Percentiles rank a stretch among this genome's conserved stretches.
Evolutionary conservation across 2,797 vertebrate species (phyloP).

Genomic region (Rhabdophis nuchalis): DNA sequence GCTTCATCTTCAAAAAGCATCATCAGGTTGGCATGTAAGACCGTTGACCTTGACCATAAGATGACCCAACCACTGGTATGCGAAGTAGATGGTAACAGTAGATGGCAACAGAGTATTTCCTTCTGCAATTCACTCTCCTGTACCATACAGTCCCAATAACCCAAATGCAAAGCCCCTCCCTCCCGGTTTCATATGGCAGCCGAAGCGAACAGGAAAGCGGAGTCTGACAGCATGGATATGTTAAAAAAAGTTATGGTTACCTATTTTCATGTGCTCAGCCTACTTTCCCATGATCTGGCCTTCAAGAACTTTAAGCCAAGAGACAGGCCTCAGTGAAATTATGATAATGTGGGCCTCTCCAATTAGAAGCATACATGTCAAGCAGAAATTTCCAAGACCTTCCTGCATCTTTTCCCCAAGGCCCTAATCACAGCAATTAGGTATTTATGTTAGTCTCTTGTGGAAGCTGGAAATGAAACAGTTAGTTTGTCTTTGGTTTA

Average conservation of each 20-base stretch:
- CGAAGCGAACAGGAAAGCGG: too few species aligned
- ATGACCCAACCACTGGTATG: too few species aligned
- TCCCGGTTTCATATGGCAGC: too few species aligned
- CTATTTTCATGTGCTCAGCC: neutral
- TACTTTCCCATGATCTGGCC: neutral
- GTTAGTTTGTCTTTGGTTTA: slow-evolving; percentile 7
- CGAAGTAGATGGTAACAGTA: too few species aligned
- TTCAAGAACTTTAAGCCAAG: neutral
- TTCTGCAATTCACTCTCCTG: too few species aligned
- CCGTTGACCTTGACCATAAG: too few species aligned
- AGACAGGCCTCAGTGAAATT: neutral
- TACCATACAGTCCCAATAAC: too few species aligned
- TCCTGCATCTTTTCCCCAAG: neutral
- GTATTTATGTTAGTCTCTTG: slow-evolving; percentile 7
- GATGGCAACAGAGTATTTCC: too few species aligned
- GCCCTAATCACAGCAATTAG: neutral
- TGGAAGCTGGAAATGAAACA: slow-evolving; percentile 1
- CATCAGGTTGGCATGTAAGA: too few species aligned
- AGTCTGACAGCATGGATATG: too few species aligned
- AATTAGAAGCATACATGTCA: neutral
- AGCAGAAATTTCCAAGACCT: neutral
- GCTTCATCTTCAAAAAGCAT: too few species aligned
- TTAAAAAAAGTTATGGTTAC: neutral
- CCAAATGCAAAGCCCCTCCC: too few species aligned
- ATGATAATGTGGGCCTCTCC: neutral